These are phyloP conservation scores for Ranitomeya imitator DNA, from an alignment of 2,113 vertebrate genomes.

Conservation along the genomic window DNA sequence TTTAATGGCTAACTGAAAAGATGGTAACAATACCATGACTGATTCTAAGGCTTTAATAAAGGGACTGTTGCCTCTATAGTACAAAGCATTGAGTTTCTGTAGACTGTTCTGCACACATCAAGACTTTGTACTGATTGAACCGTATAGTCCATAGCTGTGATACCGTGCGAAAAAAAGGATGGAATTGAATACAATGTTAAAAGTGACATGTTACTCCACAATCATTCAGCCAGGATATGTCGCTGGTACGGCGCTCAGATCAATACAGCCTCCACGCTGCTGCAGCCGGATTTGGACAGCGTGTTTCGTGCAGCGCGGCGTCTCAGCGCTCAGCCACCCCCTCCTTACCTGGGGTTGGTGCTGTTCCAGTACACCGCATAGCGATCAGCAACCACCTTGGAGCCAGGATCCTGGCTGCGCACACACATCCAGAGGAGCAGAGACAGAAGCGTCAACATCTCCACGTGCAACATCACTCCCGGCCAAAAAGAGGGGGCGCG, in stretches of 20 bases:
- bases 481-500: conserved; percentile 61
- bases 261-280: neutral
- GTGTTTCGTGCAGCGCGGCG: conserved; percentile 20
- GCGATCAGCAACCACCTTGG: conserved; percentile 95
- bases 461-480: conserved; percentile 93
- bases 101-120: neutral
- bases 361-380: conserved; percentile 98
- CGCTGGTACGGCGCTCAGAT: neutral
- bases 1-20: too few species aligned
- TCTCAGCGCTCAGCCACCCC: conserved; percentile 7
- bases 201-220: neutral
- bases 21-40: neutral
- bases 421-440: conserved; percentile 93
- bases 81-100: neutral
- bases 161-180: neutral
- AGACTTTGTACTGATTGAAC: neutral
- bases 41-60: neutral
- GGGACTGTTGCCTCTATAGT: neutral
- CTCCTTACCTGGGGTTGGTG: conserved; percentile 88
- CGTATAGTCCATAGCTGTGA: neutral
- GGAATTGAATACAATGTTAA: neutral
- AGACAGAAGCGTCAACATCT: conserved; percentile 89
- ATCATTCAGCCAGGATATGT: conserved; percentile 12
- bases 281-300: conserved; percentile 16
- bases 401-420: conserved; percentile 90